Evolutionary conservation across 2,113 vertebrate species (phyloP).

Genomic region (Paedocypris sp.): DNA sequence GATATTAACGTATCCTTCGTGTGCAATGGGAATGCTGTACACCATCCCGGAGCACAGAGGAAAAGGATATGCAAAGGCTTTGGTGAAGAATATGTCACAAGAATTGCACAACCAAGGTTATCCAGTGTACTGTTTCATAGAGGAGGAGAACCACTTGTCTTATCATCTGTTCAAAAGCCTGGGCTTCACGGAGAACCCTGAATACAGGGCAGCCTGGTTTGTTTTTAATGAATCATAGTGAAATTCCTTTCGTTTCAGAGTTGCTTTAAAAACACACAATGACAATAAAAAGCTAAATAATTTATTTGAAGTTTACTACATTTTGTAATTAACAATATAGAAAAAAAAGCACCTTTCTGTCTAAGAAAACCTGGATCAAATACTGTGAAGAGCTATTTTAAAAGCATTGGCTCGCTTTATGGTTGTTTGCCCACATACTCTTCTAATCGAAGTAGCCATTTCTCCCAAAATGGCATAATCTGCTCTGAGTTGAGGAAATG

Average conservation of each 20-base stretch:
- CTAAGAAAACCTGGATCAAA: neutral
- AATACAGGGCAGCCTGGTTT: slow-evolving; percentile 41
- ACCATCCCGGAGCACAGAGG: slow-evolving; percentile 47
- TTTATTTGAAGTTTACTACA: too few relatives aligned
- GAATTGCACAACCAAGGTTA: slow-evolving; percentile 40
- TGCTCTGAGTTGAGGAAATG: slow-evolving; percentile 69
- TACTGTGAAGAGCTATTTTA: neutral
- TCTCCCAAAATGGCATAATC: slow-evolving; percentile 76
- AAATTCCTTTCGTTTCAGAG: too few relatives aligned
- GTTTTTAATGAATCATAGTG: slow-evolving; percentile 19
- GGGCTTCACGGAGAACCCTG: slow-evolving; percentile 51
- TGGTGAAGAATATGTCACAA: slow-evolving; percentile 45
- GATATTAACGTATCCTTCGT: slow-evolving; percentile 42
- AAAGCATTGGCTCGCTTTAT: neutral
- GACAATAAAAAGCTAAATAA: too few relatives aligned
- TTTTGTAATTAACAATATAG: too few relatives aligned
- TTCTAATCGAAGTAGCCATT: slow-evolving; percentile 81
- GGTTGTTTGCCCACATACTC: slow-evolving; percentile 58
- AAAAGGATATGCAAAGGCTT: slow-evolving; percentile 54
- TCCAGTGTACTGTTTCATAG: slow-evolving; percentile 51
- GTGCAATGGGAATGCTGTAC: slow-evolving; percentile 50
- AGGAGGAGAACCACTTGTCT: slow-evolving; percentile 49
- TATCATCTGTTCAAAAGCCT: slow-evolving; percentile 51
- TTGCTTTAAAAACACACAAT: too few relatives aligned
- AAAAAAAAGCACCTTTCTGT: neutral